Evolutionary conservation across 2,113 vertebrate species (phyloP), one percentile per base, ranked within the genome.

Genomic region (Alaudala cheleensis): DNA sequence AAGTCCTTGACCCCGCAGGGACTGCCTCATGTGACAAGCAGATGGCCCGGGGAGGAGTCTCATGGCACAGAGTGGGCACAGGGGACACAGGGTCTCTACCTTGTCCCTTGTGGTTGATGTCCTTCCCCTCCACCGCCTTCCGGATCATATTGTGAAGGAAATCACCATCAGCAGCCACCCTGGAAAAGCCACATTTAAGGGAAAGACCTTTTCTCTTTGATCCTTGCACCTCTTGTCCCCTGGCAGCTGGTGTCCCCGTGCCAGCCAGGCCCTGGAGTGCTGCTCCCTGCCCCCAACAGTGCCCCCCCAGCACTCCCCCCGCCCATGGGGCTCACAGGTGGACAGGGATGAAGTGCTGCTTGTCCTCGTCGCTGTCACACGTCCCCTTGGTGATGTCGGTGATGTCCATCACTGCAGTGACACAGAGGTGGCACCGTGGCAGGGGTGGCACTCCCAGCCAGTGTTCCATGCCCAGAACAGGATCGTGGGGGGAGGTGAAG

Each of bases 71-170:
- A 15, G 14, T 0, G 8, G 25, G 22, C 31, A 15, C 23, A 19
- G 6, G 14, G 45, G 19, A 12, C 12, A 3, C 1, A 2, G 11
- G 11, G 6, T 12, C 33, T 26, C 58, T 57, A 97, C 97, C 97
- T 97, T 97, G 96, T 39, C 97, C 97, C 58, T 97, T 97, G 95
- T 97, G 97, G 82, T 97, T 97, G 87, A 96, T 96, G 77, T 97
- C 97, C 62, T 97, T 97, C 45, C 95, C 96, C 24, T 96, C 95
- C 40, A 90, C 73, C 0, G 74, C 97, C 40, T 96, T 97, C 47
- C 81, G 74, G 89, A 97, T 95, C 94, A 97, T 91, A 25, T 67
- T 95, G 73, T 97, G 97, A 42, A 96, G 97, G 50, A 97, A 97
- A 86, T 97, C 97, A 0, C 95, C 96, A n/a, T 97, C 97, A 14